Percentiles rank a stretch among this genome's conserved stretches.
phyloP scores from a whole-genome alignment of 2,797 vertebrate species.

The Poeciliopsis gracilis region DNA sequence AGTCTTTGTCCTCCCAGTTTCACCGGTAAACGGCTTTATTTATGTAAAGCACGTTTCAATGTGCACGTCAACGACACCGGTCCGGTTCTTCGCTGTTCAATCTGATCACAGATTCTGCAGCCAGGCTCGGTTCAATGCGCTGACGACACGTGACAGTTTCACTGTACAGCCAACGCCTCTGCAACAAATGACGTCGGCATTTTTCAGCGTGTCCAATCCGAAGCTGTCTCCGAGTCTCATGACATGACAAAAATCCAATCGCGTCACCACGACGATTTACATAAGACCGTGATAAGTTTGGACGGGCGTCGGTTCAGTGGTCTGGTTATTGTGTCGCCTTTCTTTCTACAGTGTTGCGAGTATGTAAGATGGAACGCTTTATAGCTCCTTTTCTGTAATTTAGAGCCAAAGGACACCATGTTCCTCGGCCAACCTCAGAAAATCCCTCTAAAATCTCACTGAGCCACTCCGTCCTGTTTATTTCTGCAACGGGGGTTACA shows the following conservation, averaged over 20 bases:
- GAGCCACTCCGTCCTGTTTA: background rate
- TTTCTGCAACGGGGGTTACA: constrained; percentile 40
- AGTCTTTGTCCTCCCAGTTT: too few species aligned
- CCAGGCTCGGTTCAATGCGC: background rate
- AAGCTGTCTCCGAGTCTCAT: constrained; percentile 44
- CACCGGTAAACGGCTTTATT: background rate
- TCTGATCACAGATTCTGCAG: background rate
- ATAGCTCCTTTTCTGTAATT: background rate
- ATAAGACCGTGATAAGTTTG: background rate
- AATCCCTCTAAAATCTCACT: background rate
- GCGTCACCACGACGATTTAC: constrained; percentile 17
- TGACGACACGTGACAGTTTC: background rate
- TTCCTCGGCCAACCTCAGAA: background rate
- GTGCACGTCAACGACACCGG: background rate
- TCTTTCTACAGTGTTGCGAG: background rate
- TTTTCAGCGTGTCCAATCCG: constrained; percentile 62
- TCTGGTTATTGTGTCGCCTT: background rate
- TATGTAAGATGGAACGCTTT: background rate
- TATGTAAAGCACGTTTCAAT: background rate
- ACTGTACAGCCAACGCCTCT: constrained; percentile 46
- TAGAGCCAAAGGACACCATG: background rate
- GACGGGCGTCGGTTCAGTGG: background rate
- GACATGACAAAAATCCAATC: constrained; percentile 54
- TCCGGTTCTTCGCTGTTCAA: background rate
- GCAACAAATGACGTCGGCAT: constrained; percentile 79